These are phyloP conservation scores for Eriosoma lanigerum DNA, from an alignment of 1,140 invertebrate species.

Conservation along the genomic window DNA sequence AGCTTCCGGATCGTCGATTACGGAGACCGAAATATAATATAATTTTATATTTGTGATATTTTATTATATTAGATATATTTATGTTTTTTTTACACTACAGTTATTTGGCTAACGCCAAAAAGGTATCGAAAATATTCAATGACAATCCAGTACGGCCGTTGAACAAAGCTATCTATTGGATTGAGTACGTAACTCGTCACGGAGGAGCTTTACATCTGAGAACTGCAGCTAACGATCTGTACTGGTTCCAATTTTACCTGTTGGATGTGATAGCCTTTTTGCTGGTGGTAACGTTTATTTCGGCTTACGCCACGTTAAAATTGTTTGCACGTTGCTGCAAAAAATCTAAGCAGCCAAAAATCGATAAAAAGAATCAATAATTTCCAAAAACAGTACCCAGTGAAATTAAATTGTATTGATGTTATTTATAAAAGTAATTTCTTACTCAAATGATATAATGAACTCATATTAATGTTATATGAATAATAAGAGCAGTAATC, in stretches of 20 bases:
- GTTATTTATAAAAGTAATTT: too few species aligned
- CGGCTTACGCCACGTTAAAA: background rate
- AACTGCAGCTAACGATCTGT: background rate
- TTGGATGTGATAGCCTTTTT: background rate
- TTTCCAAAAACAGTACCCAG: background rate
- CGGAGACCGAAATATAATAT: background rate
- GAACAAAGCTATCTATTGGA: background rate
- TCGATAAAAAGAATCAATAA: background rate
- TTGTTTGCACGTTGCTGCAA: background rate
- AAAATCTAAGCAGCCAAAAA: background rate
- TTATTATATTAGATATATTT: background rate
- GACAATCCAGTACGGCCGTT: background rate
- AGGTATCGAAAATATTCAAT: conserved; percentile 16
- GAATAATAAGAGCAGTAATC: too few species aligned
- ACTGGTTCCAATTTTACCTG: background rate
- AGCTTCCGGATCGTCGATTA: background rate
- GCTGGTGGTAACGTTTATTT: background rate
- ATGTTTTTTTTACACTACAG: background rate
- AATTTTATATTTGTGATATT: too few species aligned
- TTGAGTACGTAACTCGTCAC: background rate
- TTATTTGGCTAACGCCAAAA: background rate
- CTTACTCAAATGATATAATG: too few species aligned
- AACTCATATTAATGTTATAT: too few species aligned
- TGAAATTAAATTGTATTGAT: too few species aligned
- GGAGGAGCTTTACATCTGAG: background rate